Evolutionary conservation across 2,113 vertebrate species (phyloP), one percentile per base, ranked within the genome.

Genomic region (Lophochroa leadbeateri): DNA sequence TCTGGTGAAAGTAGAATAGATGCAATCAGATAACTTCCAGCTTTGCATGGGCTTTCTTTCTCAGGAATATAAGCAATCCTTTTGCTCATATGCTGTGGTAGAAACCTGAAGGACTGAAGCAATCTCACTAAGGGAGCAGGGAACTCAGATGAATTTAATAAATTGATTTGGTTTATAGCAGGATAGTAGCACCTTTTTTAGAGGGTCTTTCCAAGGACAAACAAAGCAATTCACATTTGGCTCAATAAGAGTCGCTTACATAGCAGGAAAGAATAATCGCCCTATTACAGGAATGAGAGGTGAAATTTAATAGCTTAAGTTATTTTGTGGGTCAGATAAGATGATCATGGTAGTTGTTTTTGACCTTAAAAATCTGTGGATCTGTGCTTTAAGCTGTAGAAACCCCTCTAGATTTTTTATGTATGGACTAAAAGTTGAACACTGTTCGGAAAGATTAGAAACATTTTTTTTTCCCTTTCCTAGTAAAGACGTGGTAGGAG

Each of bases 141-240:
- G 4, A 79, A 69, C 46, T 74, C 63, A 35, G 41, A 57, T 49
- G n/a, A 93, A 88, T 94, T 79, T 77, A 92, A 64, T 80, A 82
- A 75, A 78, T 79, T 57, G 35, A 57, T 71, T 47, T 72, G 13
- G 71, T 86, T 93, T 93, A 63, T 58, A 64, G 41, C 12, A 74
- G 25, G n/a, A 31, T 43, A 83, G 63, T 19, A 88, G 35, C 72
- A 71, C 25, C 55, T 90, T 87, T 90, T 94, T 47, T 90, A 86
- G 49, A 77, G 37, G 63, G 37, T 83, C 64, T 93, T 95, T 93
- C 75, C 92, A 96, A 96, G 88, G 85, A 86, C 88, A 95, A 94
- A 80, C 41, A 33, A 63, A 90, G 60, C 14, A 92, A 90, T 79
- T 82, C 65, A 74, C 23, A 67, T 95, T 94, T 88, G 39, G 53